Base-by-base conservation (phyloP, 2,888 invertebrate genomes). In the Cryptocephalus primarius region DNA sequence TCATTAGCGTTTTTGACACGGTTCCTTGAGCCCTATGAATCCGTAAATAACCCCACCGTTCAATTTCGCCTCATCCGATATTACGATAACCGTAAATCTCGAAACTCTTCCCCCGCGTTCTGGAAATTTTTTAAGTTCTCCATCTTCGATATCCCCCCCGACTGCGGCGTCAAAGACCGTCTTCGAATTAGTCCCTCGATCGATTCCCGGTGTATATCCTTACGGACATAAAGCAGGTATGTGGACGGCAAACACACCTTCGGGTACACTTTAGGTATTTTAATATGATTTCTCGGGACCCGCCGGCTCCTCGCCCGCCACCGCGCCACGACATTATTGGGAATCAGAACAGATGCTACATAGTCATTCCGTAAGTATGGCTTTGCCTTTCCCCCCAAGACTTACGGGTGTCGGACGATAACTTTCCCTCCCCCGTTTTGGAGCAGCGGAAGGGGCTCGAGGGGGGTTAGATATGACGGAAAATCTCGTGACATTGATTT, bases 321-420 rank as follows among this genome's bases (percentile, higher is more conserved):
- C 42, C 22, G 32, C 31, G 42, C 8, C 32, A 31, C 31, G 31
- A 42, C 68, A 67, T 68, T 67, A 68, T 68, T 67, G 68, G 64
- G 64, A 67, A 67, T 67, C 67, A 65, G 65, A 65, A 64, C 67
- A 67, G 68, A 68, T 67, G 67, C 62, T 65, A 63, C 66, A 63
- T 59, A 64, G 65, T 65, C 64, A 50, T 48, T 48, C 49, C 50
- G 44, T 51, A 46, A 43, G 51, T 44, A 43, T 48, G 42, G 42
- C 42, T 43, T 12, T 39, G 49, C 54, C 53, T 56, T 50, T 52
- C 50, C 52, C 40, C 47, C 38, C 47, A 42, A 44, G 48, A 49
- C 53, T 47, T 43, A 40, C 22, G 22, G 22, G 22, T 22, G 22
- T 22, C 22, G 22, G 22, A 22, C 22, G 22, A 22, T 22, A 22